Evolutionary conservation across 1,140 invertebrate genomes (phyloP), one percentile per base, ranked within the genome.

Genomic region (Sycophila sp.): DNA sequence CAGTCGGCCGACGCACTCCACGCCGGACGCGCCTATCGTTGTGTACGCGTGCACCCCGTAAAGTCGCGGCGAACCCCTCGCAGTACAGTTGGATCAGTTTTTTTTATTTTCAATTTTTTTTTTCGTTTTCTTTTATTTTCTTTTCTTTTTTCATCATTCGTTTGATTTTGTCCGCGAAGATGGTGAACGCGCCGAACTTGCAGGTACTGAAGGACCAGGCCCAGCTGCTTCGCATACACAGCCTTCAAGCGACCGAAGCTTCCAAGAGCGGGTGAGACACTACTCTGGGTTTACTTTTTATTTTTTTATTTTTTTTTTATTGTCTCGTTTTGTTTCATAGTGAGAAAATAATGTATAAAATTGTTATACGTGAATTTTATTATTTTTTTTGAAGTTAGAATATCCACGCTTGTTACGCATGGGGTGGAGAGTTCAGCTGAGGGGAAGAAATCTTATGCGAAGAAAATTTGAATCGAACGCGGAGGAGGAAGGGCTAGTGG

Each of bases 121-220:
- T 30, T 55, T 55, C 10, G 8, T 13, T 30, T 30, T 30, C 3
- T 55, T 53, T 19, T 17, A 32, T 56, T 15, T 1, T 15, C 30
- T 7, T 55, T 55, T 55, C 15, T 55, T 30, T 13, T 30, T 28
- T 15, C 32, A 36, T 36, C 19, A 56, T 19, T n/a, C n/a, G n/a
- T n/a, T n/a, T n/a, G n/a, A n/a, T n/a, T n/a, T n/a, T n/a, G n/a
- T n/a, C n/a, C 6, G 19, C 8, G 6, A 72, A 71, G 64, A 84
- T 85, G 81, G 77, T 81, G 8, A 73, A 75, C 19, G 73, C 80
- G 26, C 76, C 67, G 42, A 78, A 83, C 24, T 62, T 82, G 40
- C 76, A 91, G 75, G 82, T 88, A 47, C 83, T 94, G 6, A 85
- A 88, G 65, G 90, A 92, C 77, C 86, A 90, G 74, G 92, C 93